These are phyloP conservation scores for Apamea monoglypha DNA, from an alignment of 2,888 invertebrate genomes.

Conservation along the genomic window DNA sequence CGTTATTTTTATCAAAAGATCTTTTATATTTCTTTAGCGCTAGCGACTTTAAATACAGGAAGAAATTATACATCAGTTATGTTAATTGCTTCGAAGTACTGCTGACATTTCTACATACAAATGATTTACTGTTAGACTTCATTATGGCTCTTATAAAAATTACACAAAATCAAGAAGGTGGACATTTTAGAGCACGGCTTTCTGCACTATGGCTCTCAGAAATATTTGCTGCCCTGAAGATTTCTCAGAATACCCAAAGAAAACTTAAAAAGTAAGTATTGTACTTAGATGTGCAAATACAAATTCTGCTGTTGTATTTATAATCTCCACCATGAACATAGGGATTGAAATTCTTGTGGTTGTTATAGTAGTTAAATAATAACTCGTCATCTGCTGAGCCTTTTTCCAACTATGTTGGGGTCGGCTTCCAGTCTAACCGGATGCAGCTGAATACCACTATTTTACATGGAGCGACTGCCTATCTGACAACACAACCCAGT, in stretches of 20 bases:
- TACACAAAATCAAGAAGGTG: conserved; percentile 76
- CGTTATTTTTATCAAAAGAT: conserved; percentile 82
- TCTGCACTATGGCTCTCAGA: conserved; percentile 90
- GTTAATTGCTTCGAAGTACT: conserved; percentile 89
- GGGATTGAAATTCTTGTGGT: not conserved
- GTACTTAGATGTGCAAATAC: not conserved
- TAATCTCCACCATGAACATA: not conserved
- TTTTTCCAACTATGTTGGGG: too few species aligned
- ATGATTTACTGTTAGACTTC: conserved; percentile 87
- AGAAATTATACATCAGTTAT: conserved; percentile 75
- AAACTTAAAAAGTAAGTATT: conserved; percentile 77
- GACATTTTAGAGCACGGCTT: conserved; percentile 76
- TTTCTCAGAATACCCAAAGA: conserved; percentile 78
- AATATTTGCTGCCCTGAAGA: conserved; percentile 84
- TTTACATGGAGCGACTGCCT: too few species aligned
- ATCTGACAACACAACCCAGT: too few species aligned
- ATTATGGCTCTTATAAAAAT: conserved; percentile 84
- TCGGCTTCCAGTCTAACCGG: too few species aligned
- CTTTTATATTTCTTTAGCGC: conserved; percentile 76
- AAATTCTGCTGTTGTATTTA: not conserved
- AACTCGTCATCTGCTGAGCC: too few species aligned
- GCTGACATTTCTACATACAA: conserved; percentile 87
- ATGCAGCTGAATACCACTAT: too few species aligned
- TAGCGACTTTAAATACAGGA: conserved; percentile 70
- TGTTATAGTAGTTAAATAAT: not conserved